A percentile compares a stretch with the other conserved stretches of the same genome.
These are phyloP conservation scores for Callyntrura guangdongensis DNA, from an alignment of 2,888 invertebrate genomes.

Conservation along the genomic window DNA sequence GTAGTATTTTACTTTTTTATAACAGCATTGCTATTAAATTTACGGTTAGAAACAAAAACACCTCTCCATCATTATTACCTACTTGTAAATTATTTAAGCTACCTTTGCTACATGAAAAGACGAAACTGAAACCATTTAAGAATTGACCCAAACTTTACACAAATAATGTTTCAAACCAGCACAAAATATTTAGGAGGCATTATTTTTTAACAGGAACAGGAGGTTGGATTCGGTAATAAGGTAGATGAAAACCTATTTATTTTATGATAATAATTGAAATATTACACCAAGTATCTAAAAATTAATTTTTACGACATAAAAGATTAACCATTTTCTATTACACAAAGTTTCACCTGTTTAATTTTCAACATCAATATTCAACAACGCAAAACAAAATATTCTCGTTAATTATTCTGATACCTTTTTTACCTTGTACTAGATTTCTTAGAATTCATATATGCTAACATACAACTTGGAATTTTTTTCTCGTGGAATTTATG, in stretches of 20 bases:
- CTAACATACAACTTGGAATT: not conserved
- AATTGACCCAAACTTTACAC: not conserved
- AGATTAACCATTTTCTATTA: not conserved
- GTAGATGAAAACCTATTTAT: not conserved
- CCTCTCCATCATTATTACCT: not conserved
- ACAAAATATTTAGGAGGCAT: not conserved
- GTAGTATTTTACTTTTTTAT: not conserved
- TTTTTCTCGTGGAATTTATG: not conserved
- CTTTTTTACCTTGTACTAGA: not conserved
- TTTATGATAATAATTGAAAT: not conserved
- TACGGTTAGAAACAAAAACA: not conserved
- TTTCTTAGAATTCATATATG: too few species aligned
- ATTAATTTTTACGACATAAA: not conserved
- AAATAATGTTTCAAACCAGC: not conserved
- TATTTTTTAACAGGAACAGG: not conserved
- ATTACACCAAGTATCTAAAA: not conserved
- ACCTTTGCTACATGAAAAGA: not conserved
- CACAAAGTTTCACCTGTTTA: not conserved
- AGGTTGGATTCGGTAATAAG: not conserved
- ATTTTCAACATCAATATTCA: not conserved
- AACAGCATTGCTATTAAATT: not conserved
- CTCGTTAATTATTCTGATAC: not conserved
- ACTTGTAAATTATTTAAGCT: not conserved
- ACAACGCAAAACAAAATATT: constrained; percentile 3
- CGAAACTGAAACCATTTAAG: constrained; percentile 3